Evolutionary conservation across 2,113 vertebrate species (phyloP), one percentile per base, ranked within the genome.

Genomic region (Amia ocellicauda): DNA sequence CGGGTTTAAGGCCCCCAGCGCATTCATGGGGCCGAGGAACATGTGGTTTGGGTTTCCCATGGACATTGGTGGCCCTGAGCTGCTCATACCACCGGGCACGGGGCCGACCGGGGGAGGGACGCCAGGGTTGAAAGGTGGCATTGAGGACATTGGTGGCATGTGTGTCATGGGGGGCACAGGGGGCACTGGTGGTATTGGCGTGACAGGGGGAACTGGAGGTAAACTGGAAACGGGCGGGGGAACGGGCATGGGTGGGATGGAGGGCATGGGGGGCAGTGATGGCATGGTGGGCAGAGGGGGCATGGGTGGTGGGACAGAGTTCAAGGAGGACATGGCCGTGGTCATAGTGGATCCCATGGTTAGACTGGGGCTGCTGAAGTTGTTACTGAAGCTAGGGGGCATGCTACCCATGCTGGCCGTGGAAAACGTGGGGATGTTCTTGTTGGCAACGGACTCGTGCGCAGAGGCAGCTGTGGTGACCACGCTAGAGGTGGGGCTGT

Each of bases 201-300:
- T 90, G 45, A 94, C 90, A 3, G 92, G 86, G 69, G 94, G 94
- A 65, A 96, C 88, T 5, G 95, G 93, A 63, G 96, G 95, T 62
- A 96, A 76, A 3, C 92, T 80, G 66, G 96, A 93, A 66, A 97
- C 92, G 29, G 95, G 93, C 72, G 95, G 94, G 64, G 93, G 93
- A 75, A 93, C 92, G 62, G 95, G 91, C 75, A 98, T 93, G 1
- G 91, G 91, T 59, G 95, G 93, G 75, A 96, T 89, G 7, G 93
- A 91, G 72, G 94, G 91, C 90, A 98, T 93, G 11, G 95, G 92
- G 22, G 96, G 95, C 79, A 98, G 83, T 70, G 94, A 92, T 27
- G 94, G 89, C 84, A 98, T 90, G 68, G 89, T 86, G 74, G 95
- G 92, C 62, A 97, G 90, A 36, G 93, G 91, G 71, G 94, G 92